Evolutionary conservation across 2,888 invertebrate genomes (phyloP), one percentile per base, ranked within the genome.

Genomic region (Ecliptopera silaceata): DNA sequence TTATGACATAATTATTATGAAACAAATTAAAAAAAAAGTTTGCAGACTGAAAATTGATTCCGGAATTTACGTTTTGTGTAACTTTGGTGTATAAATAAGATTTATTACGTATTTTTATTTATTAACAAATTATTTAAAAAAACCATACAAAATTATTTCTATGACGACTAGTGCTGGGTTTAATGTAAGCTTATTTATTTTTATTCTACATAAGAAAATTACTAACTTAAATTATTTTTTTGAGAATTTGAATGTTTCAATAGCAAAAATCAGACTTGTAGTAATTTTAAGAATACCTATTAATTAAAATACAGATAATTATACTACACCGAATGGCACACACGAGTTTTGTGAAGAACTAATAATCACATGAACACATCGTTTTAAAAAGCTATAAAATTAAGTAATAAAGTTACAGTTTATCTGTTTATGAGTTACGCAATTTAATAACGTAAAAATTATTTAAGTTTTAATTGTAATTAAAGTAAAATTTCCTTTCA

Each of bases 141-240:
- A 61, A 61, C 47, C 18, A 20, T 56, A 56, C 46, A 48, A 69
- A 72, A 68, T 66, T 69, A 65, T 56, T 41, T 56, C 53, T 52
- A 57, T 56, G 54, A 48, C 70, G 76, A 77, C 76, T 77, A 77
- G 77, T 68, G 55, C 65, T 69, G 64, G 56, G 66, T 63, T 68
- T 66, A 38, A 68, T 66, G 66, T 75, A 69, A 67, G 65, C 63
- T 43, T 51, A 48, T 42, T 34, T 47, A 47, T 39, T 48, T 39
- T 13, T 46, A 22, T 34, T 43, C 38, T 52, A 44, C 2, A 12
- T 43, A 43, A 36, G 32, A 60, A 41, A 58, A 5, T 56, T 29
- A 49, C 45, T 56, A 56, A 55, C 38, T 48, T 43, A 59, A 50
- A 53, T 56, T 51, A 59, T 47, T 5, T 48, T 34, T 20, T 46